These are phyloP conservation scores for Trichopria drosophilae DNA, from an alignment of 2,888 invertebrate genomes.

Conservation along the genomic window DNA sequence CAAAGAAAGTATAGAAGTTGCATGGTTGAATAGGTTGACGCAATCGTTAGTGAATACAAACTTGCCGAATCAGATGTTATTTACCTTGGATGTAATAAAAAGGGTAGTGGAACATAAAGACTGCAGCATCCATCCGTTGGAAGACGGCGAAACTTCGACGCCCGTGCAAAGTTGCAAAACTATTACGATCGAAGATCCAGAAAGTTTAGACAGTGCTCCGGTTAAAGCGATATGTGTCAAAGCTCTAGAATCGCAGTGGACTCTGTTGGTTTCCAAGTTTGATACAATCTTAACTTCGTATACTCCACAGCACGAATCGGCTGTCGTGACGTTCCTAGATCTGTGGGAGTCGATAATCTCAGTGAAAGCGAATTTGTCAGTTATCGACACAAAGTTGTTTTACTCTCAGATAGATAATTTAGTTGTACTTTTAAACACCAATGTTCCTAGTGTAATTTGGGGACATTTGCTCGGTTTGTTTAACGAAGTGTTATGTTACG, in stretches of 20 bases:
- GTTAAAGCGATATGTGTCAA: slow-evolving; percentile 85
- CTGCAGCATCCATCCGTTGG: slow-evolving; percentile 74
- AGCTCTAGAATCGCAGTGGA: slow-evolving; percentile 84
- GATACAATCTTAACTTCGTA: slow-evolving; percentile 60
- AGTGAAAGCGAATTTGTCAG: slow-evolving; percentile 85
- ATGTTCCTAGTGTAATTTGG: slow-evolving; percentile 81
- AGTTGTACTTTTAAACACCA: slow-evolving; percentile 69
- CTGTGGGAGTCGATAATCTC: slow-evolving; percentile 90
- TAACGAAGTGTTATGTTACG: slow-evolving; percentile 89
- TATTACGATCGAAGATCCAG: slow-evolving; percentile 73
- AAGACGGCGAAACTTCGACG: slow-evolving; percentile 61
- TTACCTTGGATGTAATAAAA: slow-evolving; percentile 82
- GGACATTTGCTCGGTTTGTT: slow-evolving; percentile 82
- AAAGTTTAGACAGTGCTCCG: slow-evolving; percentile 82
- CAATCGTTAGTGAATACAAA: slow-evolving; percentile 67
- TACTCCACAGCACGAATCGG: slow-evolving; percentile 59
- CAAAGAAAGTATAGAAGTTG: slow-evolving; percentile 77
- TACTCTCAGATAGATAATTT: slow-evolving; percentile 83
- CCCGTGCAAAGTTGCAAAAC: slow-evolving; percentile 62
- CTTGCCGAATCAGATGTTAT: slow-evolving; percentile 72
- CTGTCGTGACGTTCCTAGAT: slow-evolving; percentile 75
- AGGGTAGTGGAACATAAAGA: slow-evolving; percentile 89
- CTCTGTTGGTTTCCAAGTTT: slow-evolving; percentile 68
- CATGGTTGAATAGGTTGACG: slow-evolving; percentile 78
- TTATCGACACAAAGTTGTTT: slow-evolving; percentile 86